Evolutionary conservation across 1,140 invertebrate species (phyloP), one percentile per base, ranked within the genome.

Genomic region (Eufriesea mexicana): DNA sequence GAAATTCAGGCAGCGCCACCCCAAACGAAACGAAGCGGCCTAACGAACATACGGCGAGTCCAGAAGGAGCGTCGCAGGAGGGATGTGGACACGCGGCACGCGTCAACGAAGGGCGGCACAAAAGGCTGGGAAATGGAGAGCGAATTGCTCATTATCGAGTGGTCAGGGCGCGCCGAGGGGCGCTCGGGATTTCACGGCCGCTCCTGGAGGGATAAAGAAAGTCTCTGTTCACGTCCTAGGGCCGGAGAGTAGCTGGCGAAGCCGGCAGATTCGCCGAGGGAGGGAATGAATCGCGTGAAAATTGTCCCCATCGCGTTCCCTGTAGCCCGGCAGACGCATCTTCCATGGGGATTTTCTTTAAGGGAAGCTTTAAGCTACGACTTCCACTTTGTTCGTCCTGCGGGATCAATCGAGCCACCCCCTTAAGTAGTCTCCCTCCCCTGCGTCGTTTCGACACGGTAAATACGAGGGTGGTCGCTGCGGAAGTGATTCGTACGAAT

Each of bases 131-230:
- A 93, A 92, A 92, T 90, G 91, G 89, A 83, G 85, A 91, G 89
- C 91, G 87, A 93, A 93, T 92, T 90, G 90, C 91, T 91, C 90
- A 91, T 93, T 92, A 92, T 88, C 85, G 88, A 91, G 90, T 90
- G 88, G 84, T 86, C 85, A 85, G 72, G 85, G 84, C 84, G 55
- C 77, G 76, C 67, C 83, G 55, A 81, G 74, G 80, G 79, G 79
- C 74, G 61, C 61, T 70, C 68, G 77, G 84, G 86, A 89, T 89
- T 91, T 87, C 70, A 84, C 75, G 80, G 77, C 75, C 57, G 66
- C 28, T 75, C 28, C 35, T 79, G 25, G 54, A 79, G 73, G 61
- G 81, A 77, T 54, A 66, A 83, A 66, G 67, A 51, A 25, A 35
- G 51, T 20, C 72, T 66, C 51, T 42, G 51, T 57, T 49, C 25